These are phyloP conservation scores for Metridium senile DNA, from an alignment of 92 coral and sea anemone species.

Conservation along the genomic window DNA sequence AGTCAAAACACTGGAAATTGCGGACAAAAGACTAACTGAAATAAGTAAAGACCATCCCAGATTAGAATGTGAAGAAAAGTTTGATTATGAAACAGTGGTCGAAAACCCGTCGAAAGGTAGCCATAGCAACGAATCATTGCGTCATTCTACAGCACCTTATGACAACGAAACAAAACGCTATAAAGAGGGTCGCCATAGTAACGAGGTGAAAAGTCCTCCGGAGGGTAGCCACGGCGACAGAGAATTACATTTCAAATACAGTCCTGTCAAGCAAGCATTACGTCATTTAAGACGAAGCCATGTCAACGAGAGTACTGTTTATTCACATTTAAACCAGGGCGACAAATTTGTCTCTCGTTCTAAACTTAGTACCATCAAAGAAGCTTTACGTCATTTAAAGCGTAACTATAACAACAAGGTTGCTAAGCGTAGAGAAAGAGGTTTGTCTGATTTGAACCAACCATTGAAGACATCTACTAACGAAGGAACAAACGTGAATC, in stretches of 20 bases:
- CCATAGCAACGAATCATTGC: not conserved
- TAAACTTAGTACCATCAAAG: not conserved
- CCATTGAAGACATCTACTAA: not conserved
- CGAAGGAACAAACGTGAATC: not conserved
- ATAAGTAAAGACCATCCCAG: not conserved
- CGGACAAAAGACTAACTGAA: too few relatives aligned
- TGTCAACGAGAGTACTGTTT: not conserved
- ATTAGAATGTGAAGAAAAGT: slow-evolving; percentile 1
- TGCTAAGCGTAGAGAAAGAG: not conserved
- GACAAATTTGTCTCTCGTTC: not conserved
- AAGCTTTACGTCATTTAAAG: not conserved
- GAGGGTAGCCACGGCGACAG: not conserved
- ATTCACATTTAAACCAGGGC: not conserved
- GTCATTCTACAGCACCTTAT: not conserved
- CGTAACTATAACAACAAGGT: not conserved
- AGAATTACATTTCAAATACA: not conserved
- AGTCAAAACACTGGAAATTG: too few relatives aligned
- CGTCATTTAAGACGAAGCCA: not conserved
- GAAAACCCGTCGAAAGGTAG: not conserved
- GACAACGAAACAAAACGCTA: not conserved
- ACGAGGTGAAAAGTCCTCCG: too few relatives aligned
- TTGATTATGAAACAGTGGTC: not conserved
- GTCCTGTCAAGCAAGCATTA: not conserved
- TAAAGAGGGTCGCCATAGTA: too few relatives aligned
- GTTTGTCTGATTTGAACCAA: not conserved